Conservation (phyloP, 2,797 vertebrate species). For the Enteromius fasciolatus region DNA sequence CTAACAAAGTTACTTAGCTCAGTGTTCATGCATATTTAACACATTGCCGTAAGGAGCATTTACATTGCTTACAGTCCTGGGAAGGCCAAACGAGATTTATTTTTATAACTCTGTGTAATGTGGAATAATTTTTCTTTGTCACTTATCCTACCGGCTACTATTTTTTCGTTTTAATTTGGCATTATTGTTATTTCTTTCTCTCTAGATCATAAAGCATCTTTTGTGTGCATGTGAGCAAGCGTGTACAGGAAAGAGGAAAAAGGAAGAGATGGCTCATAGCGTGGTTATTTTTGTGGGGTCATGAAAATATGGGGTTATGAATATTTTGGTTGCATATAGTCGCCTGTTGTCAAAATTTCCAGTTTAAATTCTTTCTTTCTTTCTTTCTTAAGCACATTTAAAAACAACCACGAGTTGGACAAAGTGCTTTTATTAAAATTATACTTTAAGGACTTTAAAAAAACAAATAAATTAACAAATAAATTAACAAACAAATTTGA, state of each 20-base stretch:
- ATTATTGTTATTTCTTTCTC: background rate
- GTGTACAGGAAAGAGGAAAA: conserved; percentile 38
- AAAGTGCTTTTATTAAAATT: background rate
- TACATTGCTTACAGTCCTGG: background rate
- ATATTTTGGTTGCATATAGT: conserved; percentile 8
- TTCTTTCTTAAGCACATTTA: background rate
- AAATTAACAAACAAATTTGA: background rate
- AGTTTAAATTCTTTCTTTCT: background rate
- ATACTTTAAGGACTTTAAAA: background rate
- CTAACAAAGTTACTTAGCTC: background rate
- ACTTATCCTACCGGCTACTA: background rate
- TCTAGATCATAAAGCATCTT: conserved; percentile 19
- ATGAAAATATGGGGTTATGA: conserved; percentile 29
- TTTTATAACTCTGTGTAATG: background rate
- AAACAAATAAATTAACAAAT: background rate
- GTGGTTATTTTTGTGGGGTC: conserved; percentile 29
- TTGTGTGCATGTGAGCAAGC: conserved; percentile 7
- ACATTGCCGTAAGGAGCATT: background rate
- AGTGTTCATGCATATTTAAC: background rate
- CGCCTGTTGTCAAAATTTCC: conserved; percentile 4
- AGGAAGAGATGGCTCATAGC: conserved; percentile 38
- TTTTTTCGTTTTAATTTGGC: background rate
- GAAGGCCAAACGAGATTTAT: background rate
- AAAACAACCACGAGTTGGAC: background rate
- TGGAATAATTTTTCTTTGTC: background rate